phyloP scores from a whole-genome alignment of 2,113 vertebrate species.

The Ibidorhyncha struthersii region DNA sequence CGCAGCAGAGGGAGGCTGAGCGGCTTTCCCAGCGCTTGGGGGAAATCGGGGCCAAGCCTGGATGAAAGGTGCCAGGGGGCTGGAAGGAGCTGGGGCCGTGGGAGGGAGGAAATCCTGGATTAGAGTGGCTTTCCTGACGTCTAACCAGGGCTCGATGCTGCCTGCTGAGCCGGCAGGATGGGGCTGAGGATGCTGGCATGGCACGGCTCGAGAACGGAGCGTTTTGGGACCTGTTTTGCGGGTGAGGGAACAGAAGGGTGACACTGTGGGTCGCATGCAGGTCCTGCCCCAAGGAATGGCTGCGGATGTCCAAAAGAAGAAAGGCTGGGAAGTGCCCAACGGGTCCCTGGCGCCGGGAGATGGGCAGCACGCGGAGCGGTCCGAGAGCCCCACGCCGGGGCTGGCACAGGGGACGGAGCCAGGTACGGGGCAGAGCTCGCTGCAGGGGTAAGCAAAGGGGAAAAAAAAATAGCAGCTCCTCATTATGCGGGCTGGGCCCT shows the following conservation, averaged over 20 bases:
- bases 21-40: not conserved
- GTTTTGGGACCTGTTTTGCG: rapidly evolving
- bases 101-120: conserved; percentile 43
- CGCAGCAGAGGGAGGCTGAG: rapidly evolving
- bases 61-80: not conserved
- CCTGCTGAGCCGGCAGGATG: conserved; percentile 19
- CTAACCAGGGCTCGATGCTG: not conserved
- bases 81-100: not conserved
- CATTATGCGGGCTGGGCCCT: rapidly evolving
- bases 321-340: conserved; percentile 76
- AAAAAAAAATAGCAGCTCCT: not conserved
- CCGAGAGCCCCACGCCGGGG: conserved; percentile 91
- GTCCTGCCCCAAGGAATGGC: conserved; percentile 77
- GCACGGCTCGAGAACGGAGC: rapidly evolving
- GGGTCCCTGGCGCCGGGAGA: conserved; percentile 77
- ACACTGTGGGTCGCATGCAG: not conserved
- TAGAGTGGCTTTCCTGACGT: not conserved
- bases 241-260: not conserved
- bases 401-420: conserved; percentile 93
- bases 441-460: rapidly evolving
- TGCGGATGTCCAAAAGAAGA: conserved; percentile 79
- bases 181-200: not conserved
- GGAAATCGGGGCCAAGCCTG: conserved; percentile 31
- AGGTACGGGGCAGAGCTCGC: conserved; percentile 73
- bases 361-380: conserved; percentile 78